A percentile compares a stretch with the other conserved stretches of the same genome.
phyloP scores from a whole-genome alignment of 2,113 vertebrate genomes.

The Strigops habroptila region DNA sequence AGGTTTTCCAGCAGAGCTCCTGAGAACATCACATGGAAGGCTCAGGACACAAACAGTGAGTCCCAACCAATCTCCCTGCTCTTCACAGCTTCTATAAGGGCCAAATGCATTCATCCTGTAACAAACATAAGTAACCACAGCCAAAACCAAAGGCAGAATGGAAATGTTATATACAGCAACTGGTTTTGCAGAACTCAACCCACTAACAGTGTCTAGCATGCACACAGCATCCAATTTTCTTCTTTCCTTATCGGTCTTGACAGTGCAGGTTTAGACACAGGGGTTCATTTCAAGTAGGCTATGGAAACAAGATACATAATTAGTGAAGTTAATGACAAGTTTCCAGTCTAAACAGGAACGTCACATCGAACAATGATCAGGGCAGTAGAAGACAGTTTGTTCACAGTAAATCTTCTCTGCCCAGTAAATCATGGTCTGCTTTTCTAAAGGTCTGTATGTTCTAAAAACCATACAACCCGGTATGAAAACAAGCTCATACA shows the following conservation, averaged over 20 bases:
- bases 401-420: neutral
- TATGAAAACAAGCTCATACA: neutral
- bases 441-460: neutral
- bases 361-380: neutral
- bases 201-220: rapidly evolving
- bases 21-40: neutral
- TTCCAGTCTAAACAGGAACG: neutral
- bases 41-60: neutral
- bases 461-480: rapidly evolving
- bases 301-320: neutral
- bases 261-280: neutral
- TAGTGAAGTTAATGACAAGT: neutral
- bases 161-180: neutral
- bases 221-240: neutral
- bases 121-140: neutral
- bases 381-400: neutral
- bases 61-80: neutral
- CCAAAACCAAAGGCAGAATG: neutral
- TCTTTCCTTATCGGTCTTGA: neutral
- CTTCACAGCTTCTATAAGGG: neutral
- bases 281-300: neutral
- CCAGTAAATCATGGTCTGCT: neutral
- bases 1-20: neutral
- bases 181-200: neutral
- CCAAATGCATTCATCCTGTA: neutral